Evolutionary conservation across 2,888 invertebrate genomes (phyloP).

Genomic region (Zaprionus lineosus): DNA sequence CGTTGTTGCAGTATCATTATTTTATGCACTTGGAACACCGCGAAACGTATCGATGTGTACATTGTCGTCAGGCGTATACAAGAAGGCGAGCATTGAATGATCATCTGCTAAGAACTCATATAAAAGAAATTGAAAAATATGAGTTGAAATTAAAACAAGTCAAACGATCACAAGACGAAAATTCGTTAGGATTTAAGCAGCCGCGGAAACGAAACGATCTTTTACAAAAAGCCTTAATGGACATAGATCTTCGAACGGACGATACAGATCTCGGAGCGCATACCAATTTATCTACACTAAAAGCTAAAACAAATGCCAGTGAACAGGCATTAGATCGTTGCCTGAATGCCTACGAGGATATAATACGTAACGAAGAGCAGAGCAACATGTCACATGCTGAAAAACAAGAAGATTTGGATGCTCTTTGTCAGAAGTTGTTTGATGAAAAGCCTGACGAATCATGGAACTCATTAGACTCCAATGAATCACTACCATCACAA

Average conservation of each 20-base stretch:
- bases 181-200: not conserved
- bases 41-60: conserved; percentile 73
- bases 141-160: conserved; percentile 51
- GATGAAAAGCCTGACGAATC: conserved; percentile 32
- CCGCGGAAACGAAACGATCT: conserved; percentile 58
- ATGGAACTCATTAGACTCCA: not conserved
- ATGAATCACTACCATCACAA: not conserved
- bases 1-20: conserved; percentile 77
- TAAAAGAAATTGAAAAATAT: conserved; percentile 53
- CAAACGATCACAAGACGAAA: conserved; percentile 33
- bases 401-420: conserved; percentile 40
- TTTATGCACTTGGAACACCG: conserved; percentile 73
- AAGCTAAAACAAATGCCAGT: conserved; percentile 33
- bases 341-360: conserved; percentile 70
- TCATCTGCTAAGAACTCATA: conserved; percentile 56
- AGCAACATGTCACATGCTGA: not conserved
- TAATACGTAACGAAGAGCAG: conserved; percentile 57
- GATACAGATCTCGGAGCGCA: too few species aligned
- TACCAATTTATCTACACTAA: too few species aligned
- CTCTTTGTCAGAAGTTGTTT: conserved; percentile 66
- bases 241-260: conserved; percentile 68
- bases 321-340: conserved; percentile 74
- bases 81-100: conserved; percentile 70
- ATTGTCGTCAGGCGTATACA: conserved; percentile 67
- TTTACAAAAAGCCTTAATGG: conserved; percentile 67